Evolutionary conservation across 2,888 invertebrate species (phyloP).

Genomic region (Microctonus hyperodae): DNA sequence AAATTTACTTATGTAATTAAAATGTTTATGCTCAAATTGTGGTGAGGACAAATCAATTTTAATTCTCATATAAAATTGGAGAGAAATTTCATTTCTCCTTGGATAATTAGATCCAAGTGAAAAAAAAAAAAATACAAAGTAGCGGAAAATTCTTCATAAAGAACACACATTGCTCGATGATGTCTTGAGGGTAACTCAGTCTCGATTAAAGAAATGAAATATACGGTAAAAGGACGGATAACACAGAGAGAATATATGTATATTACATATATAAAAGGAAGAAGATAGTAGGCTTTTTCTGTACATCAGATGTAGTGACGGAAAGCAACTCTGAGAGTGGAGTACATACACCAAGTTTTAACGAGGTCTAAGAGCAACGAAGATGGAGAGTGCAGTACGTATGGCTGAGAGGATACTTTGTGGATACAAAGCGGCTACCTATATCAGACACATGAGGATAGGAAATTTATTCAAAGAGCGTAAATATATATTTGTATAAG

Average conservation of each 20-base stretch:
- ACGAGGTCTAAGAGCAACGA: conserved; percentile 42
- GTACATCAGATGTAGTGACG: background rate
- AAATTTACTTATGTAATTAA: background rate
- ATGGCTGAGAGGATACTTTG: conserved; percentile 38
- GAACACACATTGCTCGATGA: background rate
- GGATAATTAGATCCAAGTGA: background rate
- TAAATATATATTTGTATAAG: background rate
- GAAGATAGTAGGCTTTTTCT: background rate
- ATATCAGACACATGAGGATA: conserved; percentile 9
- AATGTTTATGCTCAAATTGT: background rate
- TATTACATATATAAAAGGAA: background rate
- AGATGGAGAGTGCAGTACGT: conserved; percentile 37
- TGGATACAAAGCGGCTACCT: conserved; percentile 37
- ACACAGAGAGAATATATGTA: background rate
- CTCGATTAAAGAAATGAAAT: conserved; percentile 22
- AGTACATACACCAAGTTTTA: conserved; percentile 47
- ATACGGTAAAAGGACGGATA: background rate
- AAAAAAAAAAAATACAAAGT: conserved; percentile 2
- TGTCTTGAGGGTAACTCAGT: conserved; percentile 15
- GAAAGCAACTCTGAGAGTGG: conserved; percentile 32
- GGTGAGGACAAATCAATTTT: background rate
- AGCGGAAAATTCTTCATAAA: background rate
- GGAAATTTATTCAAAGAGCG: background rate
- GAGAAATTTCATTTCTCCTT: background rate
- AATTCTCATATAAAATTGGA: background rate